phyloP scores from a whole-genome alignment of 2,113 vertebrate genomes.

The Phylloscopus trochiloides region DNA sequence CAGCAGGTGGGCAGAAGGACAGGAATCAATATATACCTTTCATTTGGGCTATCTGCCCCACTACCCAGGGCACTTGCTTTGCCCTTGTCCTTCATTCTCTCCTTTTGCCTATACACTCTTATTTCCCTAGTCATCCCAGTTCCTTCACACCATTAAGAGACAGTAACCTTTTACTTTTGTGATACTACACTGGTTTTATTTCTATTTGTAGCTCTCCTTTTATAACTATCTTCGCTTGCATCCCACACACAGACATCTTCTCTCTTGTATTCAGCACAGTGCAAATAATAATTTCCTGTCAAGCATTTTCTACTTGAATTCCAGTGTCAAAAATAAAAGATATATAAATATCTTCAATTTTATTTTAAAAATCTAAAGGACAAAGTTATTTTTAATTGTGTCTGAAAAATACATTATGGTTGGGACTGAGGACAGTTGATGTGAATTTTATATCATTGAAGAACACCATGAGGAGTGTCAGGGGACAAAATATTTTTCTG shows the following conservation, averaged over 20 bases:
- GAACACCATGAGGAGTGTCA: neutral
- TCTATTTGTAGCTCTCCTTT: neutral
- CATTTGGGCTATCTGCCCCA: neutral
- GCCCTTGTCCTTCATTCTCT: neutral
- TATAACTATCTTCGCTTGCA: neutral
- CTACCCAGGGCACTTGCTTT: neutral
- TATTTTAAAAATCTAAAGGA: neutral
- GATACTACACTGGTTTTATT: neutral
- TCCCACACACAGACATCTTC: slow-evolving; percentile 5
- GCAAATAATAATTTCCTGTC: slow-evolving; percentile 24
- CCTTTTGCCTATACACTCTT: neutral
- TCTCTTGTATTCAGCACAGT: neutral
- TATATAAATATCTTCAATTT: neutral
- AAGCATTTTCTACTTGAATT: neutral
- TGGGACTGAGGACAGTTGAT: neutral
- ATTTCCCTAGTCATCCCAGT: neutral
- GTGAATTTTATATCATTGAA: neutral
- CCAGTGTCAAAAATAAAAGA: neutral
- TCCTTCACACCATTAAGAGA: neutral
- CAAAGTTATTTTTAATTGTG: neutral
- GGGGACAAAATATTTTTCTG: too few species aligned
- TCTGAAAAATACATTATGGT: neutral
- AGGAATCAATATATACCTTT: neutral
- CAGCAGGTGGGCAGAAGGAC: neutral
- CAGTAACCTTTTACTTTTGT: neutral